phyloP scores from a whole-genome alignment of 35 echinoderm and acorn worm genomes.

The Chiridota heheva region DNA sequence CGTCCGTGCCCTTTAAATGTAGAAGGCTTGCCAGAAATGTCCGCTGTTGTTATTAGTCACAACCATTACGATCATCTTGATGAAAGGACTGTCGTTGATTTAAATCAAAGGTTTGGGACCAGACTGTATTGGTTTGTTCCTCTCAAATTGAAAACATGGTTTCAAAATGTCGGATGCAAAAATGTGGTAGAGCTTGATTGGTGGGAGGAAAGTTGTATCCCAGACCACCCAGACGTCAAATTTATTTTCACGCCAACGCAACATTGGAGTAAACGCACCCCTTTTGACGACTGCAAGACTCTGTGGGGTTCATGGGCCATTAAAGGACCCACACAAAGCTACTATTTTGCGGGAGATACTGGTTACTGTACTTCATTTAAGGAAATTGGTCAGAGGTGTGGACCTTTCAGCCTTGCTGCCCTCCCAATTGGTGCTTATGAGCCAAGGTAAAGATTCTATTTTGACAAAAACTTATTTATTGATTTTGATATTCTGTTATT shows the following conservation, averaged over 20 bases:
- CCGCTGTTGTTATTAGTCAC: conserved; percentile 95
- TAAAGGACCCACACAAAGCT: conserved; percentile 86
- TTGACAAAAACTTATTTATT: not conserved
- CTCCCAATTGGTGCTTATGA: conserved; percentile 98
- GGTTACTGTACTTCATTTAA: conserved; percentile 91
- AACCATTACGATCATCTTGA: conserved; percentile 96
- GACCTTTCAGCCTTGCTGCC: conserved; percentile 91
- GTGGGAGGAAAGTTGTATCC: conserved; percentile 96
- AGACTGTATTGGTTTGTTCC: conserved; percentile 86
- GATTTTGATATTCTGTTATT: not conserved
- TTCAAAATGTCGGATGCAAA: conserved; percentile 62
- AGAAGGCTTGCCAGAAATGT: conserved; percentile 74
- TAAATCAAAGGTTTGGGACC: conserved; percentile 78
- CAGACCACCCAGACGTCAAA: conserved; percentile 59
- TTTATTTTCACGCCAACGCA: conserved; percentile 88
- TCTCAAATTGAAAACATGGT: conserved; percentile 74
- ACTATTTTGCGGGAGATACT: conserved; percentile 94
- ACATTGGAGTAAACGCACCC: conserved; percentile 81
- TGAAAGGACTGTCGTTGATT: conserved; percentile 43
- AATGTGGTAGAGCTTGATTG: conserved; percentile 97
- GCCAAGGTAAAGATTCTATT: conserved; percentile 69
- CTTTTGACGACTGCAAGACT: conserved; percentile 56
- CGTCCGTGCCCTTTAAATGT: conserved; percentile 70
- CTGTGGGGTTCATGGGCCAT: conserved; percentile 96
- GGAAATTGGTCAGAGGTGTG: conserved; percentile 85